Percentiles rank a stretch among this genome's conserved stretches.
Conservation (phyloP, 2,797 vertebrate genomes). For the Lithobates pipiens region DNA sequence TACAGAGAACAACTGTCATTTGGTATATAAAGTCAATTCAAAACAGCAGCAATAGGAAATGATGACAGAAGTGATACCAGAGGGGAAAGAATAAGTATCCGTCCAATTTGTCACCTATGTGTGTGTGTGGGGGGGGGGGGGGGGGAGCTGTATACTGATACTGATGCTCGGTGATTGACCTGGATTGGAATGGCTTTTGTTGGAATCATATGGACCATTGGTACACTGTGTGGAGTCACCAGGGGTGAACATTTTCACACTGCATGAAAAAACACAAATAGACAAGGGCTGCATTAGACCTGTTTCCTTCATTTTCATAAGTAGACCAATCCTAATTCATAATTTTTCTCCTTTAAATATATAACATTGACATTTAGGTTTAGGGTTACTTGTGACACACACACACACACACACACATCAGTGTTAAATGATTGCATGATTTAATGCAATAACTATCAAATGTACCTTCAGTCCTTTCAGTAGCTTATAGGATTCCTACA, state of each 20-base stretch:
- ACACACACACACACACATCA: no score
- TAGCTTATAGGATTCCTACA: no score
- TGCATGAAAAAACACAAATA: no score
- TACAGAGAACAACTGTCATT: not conserved
- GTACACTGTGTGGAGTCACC: not conserved
- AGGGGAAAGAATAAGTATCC: not conserved
- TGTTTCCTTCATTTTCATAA: not conserved
- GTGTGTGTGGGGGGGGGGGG: not conserved
- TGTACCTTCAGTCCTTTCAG: no score
- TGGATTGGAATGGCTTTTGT: not conserved
- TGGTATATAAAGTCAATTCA: not conserved
- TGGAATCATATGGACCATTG: not conserved
- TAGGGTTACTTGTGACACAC: no score
- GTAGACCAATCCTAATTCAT: not conserved
- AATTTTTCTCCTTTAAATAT: no score
- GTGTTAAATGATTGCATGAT: no score
- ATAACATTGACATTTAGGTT: no score
- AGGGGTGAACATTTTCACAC: not conserved
- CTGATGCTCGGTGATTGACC: not conserved
- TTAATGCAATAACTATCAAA: no score
- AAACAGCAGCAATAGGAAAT: not conserved
- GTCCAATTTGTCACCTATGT: not conserved
- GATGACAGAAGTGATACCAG: not conserved
- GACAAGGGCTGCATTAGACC: no score
- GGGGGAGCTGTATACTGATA: not conserved